Evolutionary conservation across 2,888 invertebrate species (phyloP).

Genomic region (Sympetrum striolatum): DNA sequence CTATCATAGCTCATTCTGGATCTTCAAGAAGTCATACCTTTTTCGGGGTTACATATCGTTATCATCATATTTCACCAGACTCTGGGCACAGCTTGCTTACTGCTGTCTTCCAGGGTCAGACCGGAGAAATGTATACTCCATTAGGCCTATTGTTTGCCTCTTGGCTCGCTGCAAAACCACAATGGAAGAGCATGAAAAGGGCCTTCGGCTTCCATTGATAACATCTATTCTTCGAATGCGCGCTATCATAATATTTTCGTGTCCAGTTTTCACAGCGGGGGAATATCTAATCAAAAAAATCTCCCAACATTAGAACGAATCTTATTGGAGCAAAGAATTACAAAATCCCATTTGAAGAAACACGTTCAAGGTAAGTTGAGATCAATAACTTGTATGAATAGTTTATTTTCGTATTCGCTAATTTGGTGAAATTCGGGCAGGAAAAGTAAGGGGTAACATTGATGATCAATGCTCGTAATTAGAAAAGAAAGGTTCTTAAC

Average conservation of each 20-base stretch:
- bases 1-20: conserved; percentile 5
- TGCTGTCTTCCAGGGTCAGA: not conserved
- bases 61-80: conserved; percentile 29
- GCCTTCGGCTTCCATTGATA: not conserved
- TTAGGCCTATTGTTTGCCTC: conserved; percentile 38
- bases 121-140: not conserved
- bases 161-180: conserved; percentile 10
- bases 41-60: conserved; percentile 36
- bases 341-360: no score
- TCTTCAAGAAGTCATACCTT: conserved; percentile 35
- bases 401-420: no score
- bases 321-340: no score
- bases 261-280: not conserved
- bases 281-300: no score
- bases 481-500: no score
- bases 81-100: not conserved
- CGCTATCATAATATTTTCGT: not conserved
- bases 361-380: no score
- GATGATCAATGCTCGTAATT: no score
- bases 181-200: conserved; percentile 9
- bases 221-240: not conserved
- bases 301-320: no score
- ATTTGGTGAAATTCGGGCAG: no score
- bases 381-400: no score
- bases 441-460: no score